These are phyloP conservation scores for Setophaga kirtlandii DNA, from an alignment of 2,113 vertebrate genomes.

Conservation along the genomic window DNA sequence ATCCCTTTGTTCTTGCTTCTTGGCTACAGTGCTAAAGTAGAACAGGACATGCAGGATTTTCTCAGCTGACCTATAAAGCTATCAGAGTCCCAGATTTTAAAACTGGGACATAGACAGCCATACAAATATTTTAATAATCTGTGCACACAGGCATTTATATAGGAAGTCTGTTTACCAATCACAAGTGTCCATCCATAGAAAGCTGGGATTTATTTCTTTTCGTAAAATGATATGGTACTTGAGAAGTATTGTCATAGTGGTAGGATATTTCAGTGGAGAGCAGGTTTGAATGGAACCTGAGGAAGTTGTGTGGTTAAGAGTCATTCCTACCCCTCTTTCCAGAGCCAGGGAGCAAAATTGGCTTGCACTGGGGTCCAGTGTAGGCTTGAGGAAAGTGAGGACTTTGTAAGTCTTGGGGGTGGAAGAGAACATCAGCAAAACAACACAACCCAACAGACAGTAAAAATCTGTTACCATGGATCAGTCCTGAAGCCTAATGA, in stretches of 20 bases:
- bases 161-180: neutral
- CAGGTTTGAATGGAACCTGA: neutral
- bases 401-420: neutral
- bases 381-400: neutral
- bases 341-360: neutral
- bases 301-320: neutral
- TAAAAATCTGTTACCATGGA: fast-evolving
- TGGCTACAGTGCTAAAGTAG: neutral
- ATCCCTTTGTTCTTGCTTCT: neutral
- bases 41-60: neutral
- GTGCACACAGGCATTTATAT: neutral
- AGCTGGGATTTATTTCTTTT: neutral
- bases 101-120: neutral
- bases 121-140: neutral
- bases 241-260: neutral
- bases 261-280: neutral
- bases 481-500: neutral
- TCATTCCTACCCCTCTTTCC: neutral
- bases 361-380: neutral
- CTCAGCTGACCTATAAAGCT: constrained; percentile 31
- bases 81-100: neutral
- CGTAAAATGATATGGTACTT: neutral
- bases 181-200: neutral
- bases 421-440: neutral
- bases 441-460: neutral